Conservation (phyloP, 2,797 vertebrate species). For the Danio kyathit region DNA sequence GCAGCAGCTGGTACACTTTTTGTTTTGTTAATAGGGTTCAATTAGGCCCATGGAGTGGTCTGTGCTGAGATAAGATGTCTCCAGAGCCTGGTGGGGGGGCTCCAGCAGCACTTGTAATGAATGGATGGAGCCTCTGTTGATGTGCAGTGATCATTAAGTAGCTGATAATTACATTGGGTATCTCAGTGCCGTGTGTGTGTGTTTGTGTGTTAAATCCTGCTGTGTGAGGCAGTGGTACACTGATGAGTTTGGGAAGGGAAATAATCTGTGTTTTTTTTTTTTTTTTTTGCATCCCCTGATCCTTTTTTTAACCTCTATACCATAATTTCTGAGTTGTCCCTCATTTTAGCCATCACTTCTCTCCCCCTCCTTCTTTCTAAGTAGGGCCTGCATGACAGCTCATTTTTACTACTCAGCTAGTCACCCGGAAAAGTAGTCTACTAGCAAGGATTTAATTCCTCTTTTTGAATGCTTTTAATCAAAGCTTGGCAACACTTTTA, state of each 20-base stretch:
- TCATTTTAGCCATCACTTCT: constrained; percentile 27
- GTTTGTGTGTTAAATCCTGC: constrained; percentile 41
- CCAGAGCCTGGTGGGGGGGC: constrained; percentile 78
- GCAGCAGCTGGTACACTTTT: constrained; percentile 71
- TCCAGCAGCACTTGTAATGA: constrained; percentile 89
- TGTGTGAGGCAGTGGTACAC: constrained; percentile 64
- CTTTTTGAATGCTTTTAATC: background rate
- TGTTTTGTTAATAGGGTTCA: constrained; percentile 88
- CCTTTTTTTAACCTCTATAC: constrained; percentile 60
- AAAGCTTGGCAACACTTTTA: background rate
- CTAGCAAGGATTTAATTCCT: background rate
- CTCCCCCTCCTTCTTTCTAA: background rate
- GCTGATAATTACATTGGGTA: constrained; percentile 91
- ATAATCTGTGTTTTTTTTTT: constrained; percentile 70
- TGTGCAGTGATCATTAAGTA: constrained; percentile 88
- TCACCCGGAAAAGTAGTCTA: background rate
- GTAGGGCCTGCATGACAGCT: background rate
- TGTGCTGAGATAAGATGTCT: constrained; percentile 79
- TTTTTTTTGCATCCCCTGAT: constrained; percentile 44
- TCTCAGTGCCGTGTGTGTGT: constrained; percentile 71
- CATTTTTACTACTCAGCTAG: constrained; percentile 4
- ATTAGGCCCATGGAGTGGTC: constrained; percentile 86
- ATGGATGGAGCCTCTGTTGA: constrained; percentile 83
- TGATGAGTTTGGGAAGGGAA: constrained; percentile 73
- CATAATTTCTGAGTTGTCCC: background rate